These are phyloP conservation scores for Erebia epiphron DNA, from an alignment of 2,888 invertebrate genomes.

Conservation along the genomic window DNA sequence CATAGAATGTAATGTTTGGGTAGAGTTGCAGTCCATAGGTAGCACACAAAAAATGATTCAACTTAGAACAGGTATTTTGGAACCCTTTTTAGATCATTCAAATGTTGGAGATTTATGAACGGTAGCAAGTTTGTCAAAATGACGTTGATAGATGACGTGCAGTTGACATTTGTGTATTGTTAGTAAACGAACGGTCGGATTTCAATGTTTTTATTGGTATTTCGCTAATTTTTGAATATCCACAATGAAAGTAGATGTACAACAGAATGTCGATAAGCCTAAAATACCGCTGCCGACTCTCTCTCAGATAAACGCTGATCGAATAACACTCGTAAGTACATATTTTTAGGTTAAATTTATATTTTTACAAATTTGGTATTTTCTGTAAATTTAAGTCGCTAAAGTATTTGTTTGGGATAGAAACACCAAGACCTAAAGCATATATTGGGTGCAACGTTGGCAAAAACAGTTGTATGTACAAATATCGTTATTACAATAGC, in stretches of 20 bases:
- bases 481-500: conserved; percentile 1
- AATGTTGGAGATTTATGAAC: conserved; percentile 14
- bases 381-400: background rate
- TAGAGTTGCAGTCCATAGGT: background rate
- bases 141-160: conserved; percentile 28
- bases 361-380: conserved; percentile 21
- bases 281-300: conserved; percentile 89
- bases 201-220: conserved; percentile 23
- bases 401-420: background rate
- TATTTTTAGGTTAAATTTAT: conserved; percentile 53
- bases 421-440: background rate
- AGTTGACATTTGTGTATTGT: conserved; percentile 33
- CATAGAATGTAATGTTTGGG: background rate
- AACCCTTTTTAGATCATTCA: background rate
- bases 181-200: conserved; percentile 39
- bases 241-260: conserved; percentile 67
- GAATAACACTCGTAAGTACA: conserved; percentile 90
- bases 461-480: background rate
- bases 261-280: conserved; percentile 63
- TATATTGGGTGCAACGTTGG: background rate
- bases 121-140: conserved; percentile 15
- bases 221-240: conserved; percentile 10
- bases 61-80: background rate
- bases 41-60: background rate
- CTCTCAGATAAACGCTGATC: conserved; percentile 94